Conservation (phyloP, 2,797 vertebrate genomes). For the Malurus leucopterus region DNA sequence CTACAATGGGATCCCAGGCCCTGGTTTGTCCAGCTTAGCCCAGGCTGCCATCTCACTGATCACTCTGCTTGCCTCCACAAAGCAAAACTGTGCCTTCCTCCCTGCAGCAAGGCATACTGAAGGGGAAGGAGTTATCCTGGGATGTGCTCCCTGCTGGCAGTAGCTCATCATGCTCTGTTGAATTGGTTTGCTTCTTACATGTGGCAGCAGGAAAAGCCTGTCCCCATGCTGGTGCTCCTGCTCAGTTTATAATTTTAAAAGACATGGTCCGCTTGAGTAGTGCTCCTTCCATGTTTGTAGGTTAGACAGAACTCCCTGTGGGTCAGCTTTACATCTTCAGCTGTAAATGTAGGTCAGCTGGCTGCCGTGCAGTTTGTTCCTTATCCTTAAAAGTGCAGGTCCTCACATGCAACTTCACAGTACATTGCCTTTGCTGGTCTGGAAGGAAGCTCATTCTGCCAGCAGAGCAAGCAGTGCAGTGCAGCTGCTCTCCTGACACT, state of each 20-base stretch:
- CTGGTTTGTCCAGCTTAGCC: neutral
- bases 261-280: neutral
- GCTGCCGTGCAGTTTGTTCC: neutral
- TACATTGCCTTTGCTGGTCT: neutral
- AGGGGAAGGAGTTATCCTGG: neutral
- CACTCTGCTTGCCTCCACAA: neutral
- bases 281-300: conserved; percentile 31
- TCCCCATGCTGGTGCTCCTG: neutral
- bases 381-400: neutral
- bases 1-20: neutral
- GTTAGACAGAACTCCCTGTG: conserved; percentile 28
- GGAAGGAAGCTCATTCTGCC: neutral
- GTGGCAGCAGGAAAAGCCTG: neutral
- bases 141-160: neutral
- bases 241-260: neutral
- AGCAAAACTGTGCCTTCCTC: neutral
- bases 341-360: conserved; percentile 44
- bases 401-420: neutral
- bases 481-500: neutral
- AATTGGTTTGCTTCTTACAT: neutral
- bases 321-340: conserved; percentile 25
- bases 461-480: rapidly evolving
- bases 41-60: neutral
- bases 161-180: neutral
- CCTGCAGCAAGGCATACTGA: neutral